Evolutionary conservation across 2,113 vertebrate species (phyloP).

Genomic region (Ranitomeya variabilis): DNA sequence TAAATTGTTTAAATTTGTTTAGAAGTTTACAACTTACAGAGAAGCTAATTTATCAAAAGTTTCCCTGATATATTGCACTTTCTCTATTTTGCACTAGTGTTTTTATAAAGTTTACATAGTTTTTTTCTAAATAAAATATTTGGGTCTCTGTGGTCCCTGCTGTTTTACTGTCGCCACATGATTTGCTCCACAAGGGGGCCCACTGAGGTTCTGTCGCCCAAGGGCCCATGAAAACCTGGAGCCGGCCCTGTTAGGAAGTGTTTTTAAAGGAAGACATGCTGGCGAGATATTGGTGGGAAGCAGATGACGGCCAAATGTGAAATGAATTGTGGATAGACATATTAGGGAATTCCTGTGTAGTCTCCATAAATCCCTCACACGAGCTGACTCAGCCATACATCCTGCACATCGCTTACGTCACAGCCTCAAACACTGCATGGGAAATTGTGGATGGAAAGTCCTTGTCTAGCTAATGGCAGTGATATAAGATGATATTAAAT

Average conservation of each 20-base stretch:
- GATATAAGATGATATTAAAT: background rate
- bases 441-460: background rate
- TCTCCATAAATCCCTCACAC: slow-evolving; percentile 8
- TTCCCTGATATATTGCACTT: no score
- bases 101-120: no score
- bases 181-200: no score
- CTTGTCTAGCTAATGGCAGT: background rate
- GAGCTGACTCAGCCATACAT: slow-evolving; percentile 7
- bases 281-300: slow-evolving; percentile 20
- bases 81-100: no score
- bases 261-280: slow-evolving; percentile 6
- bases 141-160: no score
- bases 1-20: no score
- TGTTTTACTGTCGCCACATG: no score
- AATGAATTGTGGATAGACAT: slow-evolving; percentile 9
- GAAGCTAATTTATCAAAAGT: no score
- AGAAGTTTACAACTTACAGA: no score
- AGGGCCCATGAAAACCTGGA: no score
- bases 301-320: slow-evolving; percentile 17
- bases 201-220: no score
- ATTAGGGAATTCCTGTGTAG: slow-evolving; percentile 20
- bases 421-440: background rate
- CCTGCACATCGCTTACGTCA: background rate
- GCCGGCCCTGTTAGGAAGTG: slow-evolving; percentile 7
- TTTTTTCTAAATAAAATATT: no score